Evolutionary conservation across 1,140 invertebrate species (phyloP), one percentile per base, ranked within the genome.

Genomic region (Bradysia coprophila): DNA sequence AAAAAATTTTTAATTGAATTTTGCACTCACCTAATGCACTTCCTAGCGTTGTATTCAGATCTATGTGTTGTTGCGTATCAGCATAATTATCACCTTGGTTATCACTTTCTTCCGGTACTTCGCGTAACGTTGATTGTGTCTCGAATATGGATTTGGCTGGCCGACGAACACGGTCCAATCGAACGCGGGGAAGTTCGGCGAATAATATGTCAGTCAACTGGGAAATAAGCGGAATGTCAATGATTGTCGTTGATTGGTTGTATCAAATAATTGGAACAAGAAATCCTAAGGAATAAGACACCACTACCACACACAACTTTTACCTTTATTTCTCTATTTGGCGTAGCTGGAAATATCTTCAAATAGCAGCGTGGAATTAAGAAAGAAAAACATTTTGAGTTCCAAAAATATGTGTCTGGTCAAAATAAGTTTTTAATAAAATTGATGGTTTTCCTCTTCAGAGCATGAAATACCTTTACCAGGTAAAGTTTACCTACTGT

Each of bases 31-130:
- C 36, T 38, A 19, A 16, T 38, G 36, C n/a, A 18, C 36, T 38
- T 38, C n/a, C 18, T 10, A 38, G n/a, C 18, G 36, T 38, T 19
- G 36, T 38, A 18, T 38, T 38, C 13, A 38, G 18, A 18, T 38
- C 36, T 20, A 38, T 8, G 11, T 16, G 32, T 16, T 34, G 32
- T 16, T 34, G 32, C 56, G 58, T 41, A 61, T 57, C 58, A 57
- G 57, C 42, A 48, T 57, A 54, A 51, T 49, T 53, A 45, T 59
- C 57, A 22, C 59, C 49, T 28, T 51, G 56, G 18, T 48, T 48
- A 44, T 60, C 56, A 5, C 54, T 54, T 21, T 61, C 58, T 48
- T 61, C 58, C 20, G 56, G 54, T 46, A 60, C 58, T 43, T 61
- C 58, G n/a, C 47, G 48, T 38, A 61, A 36, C 32, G 57, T 61